Evolutionary conservation across 1,140 invertebrate genomes (phyloP), one percentile per base, ranked within the genome.

Genomic region (Trichomalopsis sarcophagae): DNA sequence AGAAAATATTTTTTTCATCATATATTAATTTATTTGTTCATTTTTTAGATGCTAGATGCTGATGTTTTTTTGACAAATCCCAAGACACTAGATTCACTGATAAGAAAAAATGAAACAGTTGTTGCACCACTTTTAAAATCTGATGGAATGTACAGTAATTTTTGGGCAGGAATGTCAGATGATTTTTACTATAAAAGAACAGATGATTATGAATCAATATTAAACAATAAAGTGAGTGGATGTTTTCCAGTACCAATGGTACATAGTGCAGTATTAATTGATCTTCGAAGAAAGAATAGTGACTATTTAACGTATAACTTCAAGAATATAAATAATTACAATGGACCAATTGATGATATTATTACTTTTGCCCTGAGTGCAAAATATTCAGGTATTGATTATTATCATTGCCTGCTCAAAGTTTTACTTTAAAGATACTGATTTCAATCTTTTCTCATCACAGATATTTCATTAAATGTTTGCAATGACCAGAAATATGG

Each of bases 321-420:
- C 0, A 91, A 94, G 30, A 95, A 95, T 80, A 88, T 97, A 2
- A 79, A 89, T 1, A 92, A 94, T 50, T 97, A 96, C 84, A 93
- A 95, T 78, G 97, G 97, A 62, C 98, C 98, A 0, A 92, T 95
- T 10, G 98, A 99, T 94, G 98, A 99, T 92, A 98, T 99, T 66
- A 99, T 99, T 88, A 95, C 96, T 14, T 99, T 99, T 94, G 98
- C 98, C 9, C 89, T 97, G 11, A 96, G 96, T 84, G 98, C 98
- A 14, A 96, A 96, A 90, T 94, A 93, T 87, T 94, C 95, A 89
- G 95, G 95, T 96, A 92, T 21, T 21, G 4, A 62, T 62, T 62
- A 62, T 17, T 7, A 92, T 90, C 87, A 77, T 86, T 88, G 33
- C 33, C 47, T 47, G 87, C 94, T 81, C 86, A 68, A 21, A 76